Base-by-base conservation (phyloP, 1,140 invertebrate genomes). In the Caenorhabditis remanei region DNA sequence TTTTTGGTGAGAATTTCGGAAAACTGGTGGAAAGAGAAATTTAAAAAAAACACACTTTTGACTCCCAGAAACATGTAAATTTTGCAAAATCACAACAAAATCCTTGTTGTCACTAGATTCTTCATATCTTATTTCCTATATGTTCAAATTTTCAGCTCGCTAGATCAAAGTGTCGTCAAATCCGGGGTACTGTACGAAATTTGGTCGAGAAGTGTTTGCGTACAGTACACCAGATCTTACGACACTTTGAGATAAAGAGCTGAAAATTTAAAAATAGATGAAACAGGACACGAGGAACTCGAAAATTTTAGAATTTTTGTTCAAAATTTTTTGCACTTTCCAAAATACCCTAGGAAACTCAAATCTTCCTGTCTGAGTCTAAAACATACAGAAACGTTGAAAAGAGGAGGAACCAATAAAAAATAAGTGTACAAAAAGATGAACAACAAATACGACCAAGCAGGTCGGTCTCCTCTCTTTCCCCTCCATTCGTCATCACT, bases 401-500 rank as follows among this genome's bases (percentile, higher is more conserved):
- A 63, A 32, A 13, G 11, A 32, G 9, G 24, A 24, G 61, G 24
- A 63, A 32, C 61, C 8, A 32, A 19, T 32, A 8, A 0, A 71
- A 71, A 71, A 71, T 19, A 19, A 4, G 65, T 43, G 40, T n/a
- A 43, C 11, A 71, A 65, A n/a, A 71, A n/a, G 40, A 71, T 16
- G 8, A 71, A 71, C 40, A 71, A 71, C 46, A 71, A 32, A 32
- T 16, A 13, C 13, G 71, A 71, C 65, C 65, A 71, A 71, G 65
- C 40, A 46, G 43, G 41, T 71, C 41, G 65, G n/a, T n/a, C n/a
- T n/a, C n/a, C n/a, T 46, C 65, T 79, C 21, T 14, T 3, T 46
- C 21, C 4, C 16, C 16, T 46, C 65, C 9, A 4, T 71, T 46
- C 19, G 9, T 71, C 40, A 71, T 8, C 9, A 43, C 24, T 65